Base-by-base conservation (phyloP, 1,140 invertebrate species). In the Anastatus disparis region DNA sequence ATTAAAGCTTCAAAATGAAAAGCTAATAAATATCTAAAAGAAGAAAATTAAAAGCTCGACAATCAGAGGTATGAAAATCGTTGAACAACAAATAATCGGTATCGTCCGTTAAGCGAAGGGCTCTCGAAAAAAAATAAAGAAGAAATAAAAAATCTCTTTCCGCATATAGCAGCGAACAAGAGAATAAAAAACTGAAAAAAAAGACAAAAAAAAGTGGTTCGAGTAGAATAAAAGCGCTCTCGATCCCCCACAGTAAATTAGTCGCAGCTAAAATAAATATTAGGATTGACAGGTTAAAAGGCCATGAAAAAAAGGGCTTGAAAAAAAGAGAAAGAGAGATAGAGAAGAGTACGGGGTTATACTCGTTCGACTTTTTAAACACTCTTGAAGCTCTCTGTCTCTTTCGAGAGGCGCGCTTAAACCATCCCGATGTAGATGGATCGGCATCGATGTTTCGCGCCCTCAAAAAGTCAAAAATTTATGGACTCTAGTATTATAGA, bases 241-340 rank as follows among this genome's bases (percentile, higher is more conserved):
- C 6, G 42, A 7, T 6, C 6, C 6, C 7, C 6, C 17, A 2
- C 46, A 22, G 46, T 50, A 24, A 50, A 50, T 24, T 50, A 50
- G 46, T 20, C 17, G 46, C 46, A 50, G 46, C 17, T 50, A 50
- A 24, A 50, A 50, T 50, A 50, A 50, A 50, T 50, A 50, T 50
- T 50, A 50, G 46, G 46, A 50, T 50, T 50, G 46, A 50, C 46
- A 50, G 46, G 17, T 50, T 24, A 50, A 24, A 50, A 24, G 46
- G 46, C 17, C 6, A 24, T 24, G 46, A 24, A 24, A 22, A 24
- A 10, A n/a, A 10, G 46, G n/a, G 46, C 6, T 20, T 20, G 46
- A 24, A 50, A 50, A 50, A 4, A 10, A 35, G 31, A 4, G 31
- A 4, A 10, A n/a, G n/a, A n/a, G n/a, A n/a, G n/a, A n/a, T n/a